Evolutionary conservation across 2,113 vertebrate species (phyloP).

Genomic region (Neotoma lepida): DNA sequence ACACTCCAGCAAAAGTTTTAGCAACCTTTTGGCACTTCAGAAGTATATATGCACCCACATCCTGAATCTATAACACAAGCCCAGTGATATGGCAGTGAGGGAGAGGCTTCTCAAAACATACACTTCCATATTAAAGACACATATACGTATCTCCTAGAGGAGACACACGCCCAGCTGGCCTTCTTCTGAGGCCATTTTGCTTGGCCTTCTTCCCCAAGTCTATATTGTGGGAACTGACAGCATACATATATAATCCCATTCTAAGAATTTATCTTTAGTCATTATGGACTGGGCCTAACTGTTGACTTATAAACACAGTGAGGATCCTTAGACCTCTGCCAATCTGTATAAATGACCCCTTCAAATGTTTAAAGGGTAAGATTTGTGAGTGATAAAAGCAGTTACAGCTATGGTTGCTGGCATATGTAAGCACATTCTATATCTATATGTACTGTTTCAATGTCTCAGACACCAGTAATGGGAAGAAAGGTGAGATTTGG

Average conservation of each 20-base stretch:
- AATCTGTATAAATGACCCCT: slow-evolving; percentile 80
- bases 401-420: slow-evolving; percentile 78
- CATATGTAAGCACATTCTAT: slow-evolving; percentile 65
- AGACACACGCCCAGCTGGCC: neutral
- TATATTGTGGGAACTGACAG: slow-evolving; percentile 67
- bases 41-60: neutral
- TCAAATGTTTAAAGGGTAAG: slow-evolving; percentile 78
- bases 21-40: neutral
- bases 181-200: slow-evolving; percentile 64
- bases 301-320: slow-evolving; percentile 73
- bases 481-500: slow-evolving; percentile 77
- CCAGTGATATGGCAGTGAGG: rapidly evolving
- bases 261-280: slow-evolving; percentile 79
- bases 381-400: slow-evolving; percentile 80
- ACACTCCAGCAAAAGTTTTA: neutral
- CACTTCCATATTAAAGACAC: slow-evolving; percentile 54
- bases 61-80: neutral
- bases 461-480: slow-evolving; percentile 71
- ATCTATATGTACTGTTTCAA: slow-evolving; percentile 74
- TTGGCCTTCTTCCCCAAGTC: slow-evolving; percentile 54
- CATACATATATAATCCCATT: slow-evolving; percentile 83
- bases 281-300: slow-evolving; percentile 77
- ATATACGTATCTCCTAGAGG: neutral
- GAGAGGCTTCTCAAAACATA: neutral
- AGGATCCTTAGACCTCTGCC: slow-evolving; percentile 68